Conservation (phyloP, 2,797 vertebrate genomes). For the Sebastes matsubarae region DNA sequence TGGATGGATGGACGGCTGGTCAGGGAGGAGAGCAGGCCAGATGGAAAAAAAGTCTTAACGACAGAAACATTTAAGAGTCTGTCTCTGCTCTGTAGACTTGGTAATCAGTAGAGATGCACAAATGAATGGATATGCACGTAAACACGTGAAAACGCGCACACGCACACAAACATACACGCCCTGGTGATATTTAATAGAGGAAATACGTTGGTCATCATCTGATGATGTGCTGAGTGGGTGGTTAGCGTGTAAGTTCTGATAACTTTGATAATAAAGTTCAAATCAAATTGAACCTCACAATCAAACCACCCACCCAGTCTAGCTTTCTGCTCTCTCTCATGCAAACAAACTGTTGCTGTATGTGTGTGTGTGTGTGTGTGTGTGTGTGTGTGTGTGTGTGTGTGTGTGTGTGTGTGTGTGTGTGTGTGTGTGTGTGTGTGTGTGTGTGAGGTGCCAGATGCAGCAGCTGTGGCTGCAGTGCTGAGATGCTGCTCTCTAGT, state of each 20-base stretch:
- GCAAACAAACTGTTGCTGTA: constrained; percentile 1
- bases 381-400: neutral
- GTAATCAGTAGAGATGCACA: constrained; percentile 11
- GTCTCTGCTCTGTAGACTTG: neutral
- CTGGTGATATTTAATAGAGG: constrained; percentile 45
- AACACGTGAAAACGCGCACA: constrained; percentile 7
- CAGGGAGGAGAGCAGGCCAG: neutral
- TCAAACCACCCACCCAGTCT: constrained; percentile 30
- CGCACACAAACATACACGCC: constrained; percentile 15
- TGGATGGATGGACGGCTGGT: constrained; percentile 15
- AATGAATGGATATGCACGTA: neutral
- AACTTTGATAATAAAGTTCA: constrained; percentile 48
- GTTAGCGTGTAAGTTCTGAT: constrained; percentile 7
- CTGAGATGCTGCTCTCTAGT: constrained; percentile 60
- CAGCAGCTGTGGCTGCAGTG: neutral
- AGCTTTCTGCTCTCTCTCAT: constrained; percentile 3
- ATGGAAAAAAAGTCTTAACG: constrained; percentile 13
- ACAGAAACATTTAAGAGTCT: constrained; percentile 25
- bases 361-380: neutral
- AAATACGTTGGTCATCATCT: constrained; percentile 47
- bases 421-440: neutral
- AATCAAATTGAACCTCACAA: constrained; percentile 53
- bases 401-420: neutral
- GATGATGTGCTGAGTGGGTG: constrained; percentile 53
- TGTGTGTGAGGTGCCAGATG: neutral